Evolutionary conservation across 2,888 invertebrate genomes (phyloP), one percentile per base, ranked within the genome.

Genomic region (Rotaria socialis): DNA sequence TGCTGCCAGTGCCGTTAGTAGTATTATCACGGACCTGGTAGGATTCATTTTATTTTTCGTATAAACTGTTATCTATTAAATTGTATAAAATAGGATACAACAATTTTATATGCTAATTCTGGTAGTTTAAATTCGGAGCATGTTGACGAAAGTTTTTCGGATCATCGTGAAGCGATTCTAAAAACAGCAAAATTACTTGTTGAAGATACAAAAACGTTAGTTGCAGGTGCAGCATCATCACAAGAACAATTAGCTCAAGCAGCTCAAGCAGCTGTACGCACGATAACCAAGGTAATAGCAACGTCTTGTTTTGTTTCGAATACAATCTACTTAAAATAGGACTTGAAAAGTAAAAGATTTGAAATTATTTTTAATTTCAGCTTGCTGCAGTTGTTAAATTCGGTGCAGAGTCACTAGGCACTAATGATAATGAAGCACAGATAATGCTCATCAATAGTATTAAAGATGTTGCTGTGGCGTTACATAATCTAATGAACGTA

Each of bases 51-150:
- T 3, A 8, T 27, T 67, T 35, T n/a, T 27, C 7, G 10, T 58
- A 7, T 58, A n/a, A 8, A 14, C n/a, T 58, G 24, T 24, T 0
- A 8, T 58, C 4, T 24, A 10, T 10, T 11, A 47, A n/a, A n/a
- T 8, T 58, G n/a, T 22, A 58, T 97, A 97, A 88, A 35, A 35
- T 35, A 80, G 47, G 99, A 99, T 91, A 99, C 99, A 75, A 98
- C 98, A 85, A 98, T 99, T 88, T 95, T 99, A 94, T 99, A 99
- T 92, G 99, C 99, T 43, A 97, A 97, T 1, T 97, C 98, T 4
- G 99, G 95, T 90, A 98, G 98, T 0, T 93, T 99, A 22, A 96
- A 97, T 90, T 95, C 97, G 0, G 97, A 97, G 89, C 94, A 94
- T 88, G 96, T 96, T 88, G 93, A 94, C 50, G 97, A 96, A 89